These are phyloP conservation scores for Rhysida immarginata DNA, from an alignment of 1,140 invertebrate species.

Conservation along the genomic window DNA sequence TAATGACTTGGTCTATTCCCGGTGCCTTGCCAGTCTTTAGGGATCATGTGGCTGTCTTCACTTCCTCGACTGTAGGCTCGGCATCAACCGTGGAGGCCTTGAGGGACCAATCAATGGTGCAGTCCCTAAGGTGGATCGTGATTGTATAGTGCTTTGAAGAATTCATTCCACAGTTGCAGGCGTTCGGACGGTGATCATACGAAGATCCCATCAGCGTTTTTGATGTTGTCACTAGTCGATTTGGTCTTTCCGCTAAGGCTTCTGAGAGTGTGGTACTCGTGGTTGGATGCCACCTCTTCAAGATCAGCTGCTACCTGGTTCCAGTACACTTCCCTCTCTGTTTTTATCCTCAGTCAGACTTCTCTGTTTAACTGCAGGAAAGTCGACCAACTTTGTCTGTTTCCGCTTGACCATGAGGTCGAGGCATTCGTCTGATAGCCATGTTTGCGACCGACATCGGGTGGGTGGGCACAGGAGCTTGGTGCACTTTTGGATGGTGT, in stretches of 20 bases:
- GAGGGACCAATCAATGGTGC: neutral
- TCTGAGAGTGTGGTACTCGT: neutral
- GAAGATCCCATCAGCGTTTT: neutral
- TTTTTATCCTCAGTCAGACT: neutral
- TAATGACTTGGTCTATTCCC: neutral
- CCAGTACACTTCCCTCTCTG: neutral
- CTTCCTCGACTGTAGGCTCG: neutral
- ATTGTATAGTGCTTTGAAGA: neutral
- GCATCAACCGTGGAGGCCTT: neutral
- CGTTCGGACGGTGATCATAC: neutral
- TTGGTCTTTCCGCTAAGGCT: neutral
- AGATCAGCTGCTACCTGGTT: neutral
- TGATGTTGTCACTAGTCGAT: neutral
- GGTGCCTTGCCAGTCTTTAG: neutral
- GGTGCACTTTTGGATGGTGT: neutral
- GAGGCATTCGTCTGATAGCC: neutral
- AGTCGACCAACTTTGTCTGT: neutral
- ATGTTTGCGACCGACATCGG: neutral
- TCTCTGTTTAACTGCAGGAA: neutral
- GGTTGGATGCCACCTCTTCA: neutral
- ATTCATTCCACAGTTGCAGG: neutral
- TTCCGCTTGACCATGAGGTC: neutral
- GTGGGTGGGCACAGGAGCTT: neutral
- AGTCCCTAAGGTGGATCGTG: neutral
- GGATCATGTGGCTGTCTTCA: neutral